Base-by-base conservation (phyloP, 2,888 invertebrate genomes). In the Chirona hameri region DNA sequence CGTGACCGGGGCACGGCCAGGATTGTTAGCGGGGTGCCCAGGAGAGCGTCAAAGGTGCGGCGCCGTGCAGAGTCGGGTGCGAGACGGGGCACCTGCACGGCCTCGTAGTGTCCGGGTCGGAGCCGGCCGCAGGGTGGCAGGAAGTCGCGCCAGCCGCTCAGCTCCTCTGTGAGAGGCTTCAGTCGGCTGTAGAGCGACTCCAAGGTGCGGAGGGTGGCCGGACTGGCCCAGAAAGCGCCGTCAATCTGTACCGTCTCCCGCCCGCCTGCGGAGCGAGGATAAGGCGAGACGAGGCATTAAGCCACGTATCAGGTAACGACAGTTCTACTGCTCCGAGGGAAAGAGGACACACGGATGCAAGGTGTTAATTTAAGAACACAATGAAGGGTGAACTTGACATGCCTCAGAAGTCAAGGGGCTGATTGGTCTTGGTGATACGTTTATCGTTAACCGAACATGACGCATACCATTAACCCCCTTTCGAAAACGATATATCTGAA, bases 101-200 rank as follows among this genome's bases (percentile, higher is more conserved):
- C 9, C 46, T 46, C 18, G 46, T 76, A 46, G 76, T 76, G 76
- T 21, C 18, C 14, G 76, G 27, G 27, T 24, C 24, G 46, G 24
- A 39, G 76, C 21, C 76, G 76, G 24, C 76, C 83, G 86, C 89
- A 86, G 5, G 88, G 87, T 82, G 88, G 89, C 24, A 89, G 86
- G 84, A 89, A 89, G 85, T 89, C 89, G 1, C 89, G 88, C 86
- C 89, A 90, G 18, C 88, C 88, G 86, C 89, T 89, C 81, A 89
- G 87, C 86, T 90, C 90, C 86, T 88, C 87, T 15, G 85, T 84
- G 21, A 89, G 83, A 10, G 87, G 87, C 14, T 86, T 85, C 82
- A 87, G 85, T 7, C 81, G 81, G 15, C 39, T 81, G 83, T 87
- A 87, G 84, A 88, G 88, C 5, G 86, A 82, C 4, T 88, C 83